Conservation (phyloP, 2,888 invertebrate species). For the Eupithecia pulchellata region DNA sequence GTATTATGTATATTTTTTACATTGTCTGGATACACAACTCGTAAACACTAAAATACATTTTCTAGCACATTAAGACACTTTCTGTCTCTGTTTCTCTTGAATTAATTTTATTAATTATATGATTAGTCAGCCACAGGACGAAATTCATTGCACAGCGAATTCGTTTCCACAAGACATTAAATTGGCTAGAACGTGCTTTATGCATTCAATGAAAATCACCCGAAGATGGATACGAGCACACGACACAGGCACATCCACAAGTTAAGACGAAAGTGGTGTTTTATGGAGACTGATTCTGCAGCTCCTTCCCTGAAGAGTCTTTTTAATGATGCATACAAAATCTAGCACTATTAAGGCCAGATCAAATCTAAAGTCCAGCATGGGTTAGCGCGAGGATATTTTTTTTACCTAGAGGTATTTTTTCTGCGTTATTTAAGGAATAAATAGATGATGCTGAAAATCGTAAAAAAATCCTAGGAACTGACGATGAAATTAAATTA, state of each 20-base stretch:
- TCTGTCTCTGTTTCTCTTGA: neutral
- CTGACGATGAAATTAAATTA: too few relatives aligned
- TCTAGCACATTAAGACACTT: neutral
- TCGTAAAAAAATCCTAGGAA: too few relatives aligned
- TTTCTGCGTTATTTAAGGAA: too few relatives aligned
- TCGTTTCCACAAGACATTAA: conserved; percentile 38
- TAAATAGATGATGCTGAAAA: too few relatives aligned
- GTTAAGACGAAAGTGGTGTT: neutral
- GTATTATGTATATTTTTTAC: neutral
- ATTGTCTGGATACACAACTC: neutral
- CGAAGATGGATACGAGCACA: conserved; percentile 41
- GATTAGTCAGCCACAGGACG: conserved; percentile 16
- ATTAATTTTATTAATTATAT: neutral
- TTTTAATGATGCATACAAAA: neutral
- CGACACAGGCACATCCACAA: conserved; percentile 7
- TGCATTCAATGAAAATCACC: conserved; percentile 51
- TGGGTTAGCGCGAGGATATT: neutral
- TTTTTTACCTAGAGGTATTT: too few relatives aligned
- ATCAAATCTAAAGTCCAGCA: too few relatives aligned
- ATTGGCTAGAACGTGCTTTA: conserved; percentile 53
- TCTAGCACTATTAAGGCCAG: too few relatives aligned
- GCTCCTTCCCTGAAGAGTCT: neutral
- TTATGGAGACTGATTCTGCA: neutral
- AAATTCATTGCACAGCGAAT: conserved; percentile 27
- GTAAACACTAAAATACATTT: neutral